Evolutionary conservation across 1,140 invertebrate species (phyloP).

Genomic region (Cotesia glomerata): DNA sequence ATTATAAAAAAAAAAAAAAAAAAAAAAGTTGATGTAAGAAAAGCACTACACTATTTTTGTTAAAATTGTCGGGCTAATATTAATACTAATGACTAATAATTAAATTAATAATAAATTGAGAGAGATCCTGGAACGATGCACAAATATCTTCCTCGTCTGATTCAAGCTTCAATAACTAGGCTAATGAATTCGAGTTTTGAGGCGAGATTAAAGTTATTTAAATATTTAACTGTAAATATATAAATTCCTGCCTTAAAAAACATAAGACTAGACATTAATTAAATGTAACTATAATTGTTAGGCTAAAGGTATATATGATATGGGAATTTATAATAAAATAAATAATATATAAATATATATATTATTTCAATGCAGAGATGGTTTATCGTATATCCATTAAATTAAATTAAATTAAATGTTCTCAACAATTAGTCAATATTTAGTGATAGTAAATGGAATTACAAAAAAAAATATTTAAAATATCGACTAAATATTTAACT

Average conservation of each 20-base stretch:
- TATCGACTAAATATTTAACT: slow-evolving; percentile 10
- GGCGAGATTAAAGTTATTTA: slow-evolving; percentile 40
- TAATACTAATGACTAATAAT: background rate
- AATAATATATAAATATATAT: slow-evolving; percentile 36
- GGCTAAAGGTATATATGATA: slow-evolving; percentile 27
- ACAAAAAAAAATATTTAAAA: slow-evolving; percentile 29
- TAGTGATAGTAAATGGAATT: slow-evolving; percentile 35
- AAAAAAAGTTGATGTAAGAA: background rate
- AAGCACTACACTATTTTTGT: slow-evolving; percentile 25
- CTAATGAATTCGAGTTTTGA: slow-evolving; percentile 34
- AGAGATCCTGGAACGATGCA: background rate
- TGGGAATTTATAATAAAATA: slow-evolving; percentile 31
- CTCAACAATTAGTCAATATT: slow-evolving; percentile 50
- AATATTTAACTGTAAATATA: slow-evolving; percentile 45
- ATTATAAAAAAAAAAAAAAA: background rate
- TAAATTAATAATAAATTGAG: no score
- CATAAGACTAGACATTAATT: slow-evolving; percentile 56
- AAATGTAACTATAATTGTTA: slow-evolving; percentile 42
- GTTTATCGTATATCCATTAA: slow-evolving; percentile 49
- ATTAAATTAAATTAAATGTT: slow-evolving; percentile 35
- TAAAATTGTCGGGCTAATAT: background rate
- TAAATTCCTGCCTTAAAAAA: slow-evolving; percentile 62
- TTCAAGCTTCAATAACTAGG: slow-evolving; percentile 26
- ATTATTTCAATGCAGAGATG: slow-evolving; percentile 34
- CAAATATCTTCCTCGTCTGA: slow-evolving; percentile 28